Base-by-base conservation (phyloP, 2,888 invertebrate species). In the Drosophila mulleri region DNA sequence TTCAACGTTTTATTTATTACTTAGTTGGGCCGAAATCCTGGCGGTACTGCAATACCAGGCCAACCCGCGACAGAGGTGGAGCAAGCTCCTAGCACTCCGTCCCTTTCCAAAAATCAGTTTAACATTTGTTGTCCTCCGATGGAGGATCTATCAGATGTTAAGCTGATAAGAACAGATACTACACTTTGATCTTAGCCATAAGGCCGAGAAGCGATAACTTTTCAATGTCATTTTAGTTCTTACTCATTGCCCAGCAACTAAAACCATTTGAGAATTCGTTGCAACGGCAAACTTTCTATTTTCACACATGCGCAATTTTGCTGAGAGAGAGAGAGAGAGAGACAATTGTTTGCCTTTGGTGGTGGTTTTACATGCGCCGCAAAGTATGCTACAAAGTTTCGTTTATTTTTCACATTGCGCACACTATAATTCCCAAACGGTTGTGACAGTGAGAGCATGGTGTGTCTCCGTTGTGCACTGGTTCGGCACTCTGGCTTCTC, bases 401-500 rank as follows among this genome's bases (percentile, higher is more conserved):
- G 0, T 0, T 0, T 0, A 14, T 11, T 37, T 4, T 20, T 14
- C n/a, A 2, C 42, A 4, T 12, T 32, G 9, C 5, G 3, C 26
- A 14, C 8, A 7, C 29, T 74, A 44, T 32, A 83, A 83, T 83
- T 85, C 82, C 1, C 83, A 85, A 83, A 0, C 2, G 11, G 60
- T 76, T 85, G 20, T 35, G 3, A 63, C 67, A 14, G 14, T 3
- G 16, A 0, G 3, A 0, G 16, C 35, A 23, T 75, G 12, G 52
- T 57, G 32, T 32, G 6, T 1, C 8, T 0, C 0, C 0, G 1
- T 5, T 47, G 26, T 1, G 14, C 0, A 0, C 0, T 0, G 1
- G 0, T 0, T 29, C 44, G 1, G 62, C 53, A 93, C 95, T 95
- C 94, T 94, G 94, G 95, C 94, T 94, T 95, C 94, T 94, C 94